These are phyloP conservation scores for Andrena chrysosceles DNA, from an alignment of 2,888 invertebrate species.

Conservation along the genomic window DNA sequence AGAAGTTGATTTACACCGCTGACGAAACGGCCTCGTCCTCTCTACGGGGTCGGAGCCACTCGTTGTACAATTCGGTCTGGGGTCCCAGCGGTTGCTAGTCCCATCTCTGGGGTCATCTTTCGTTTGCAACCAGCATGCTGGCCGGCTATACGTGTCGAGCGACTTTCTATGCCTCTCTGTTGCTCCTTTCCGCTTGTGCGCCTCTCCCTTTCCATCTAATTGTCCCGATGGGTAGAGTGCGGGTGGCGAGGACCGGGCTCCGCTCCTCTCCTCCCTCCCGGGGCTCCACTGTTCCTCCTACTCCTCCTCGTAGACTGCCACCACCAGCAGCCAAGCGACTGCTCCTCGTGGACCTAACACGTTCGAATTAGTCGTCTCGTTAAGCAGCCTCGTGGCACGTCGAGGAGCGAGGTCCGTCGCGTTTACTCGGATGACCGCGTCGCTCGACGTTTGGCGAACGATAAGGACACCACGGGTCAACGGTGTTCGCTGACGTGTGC, in stretches of 20 bases:
- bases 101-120: slow-evolving; percentile 81
- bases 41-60: not conserved
- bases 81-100: slow-evolving; percentile 73
- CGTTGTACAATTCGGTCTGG: slow-evolving; percentile 70
- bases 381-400: slow-evolving; percentile 78
- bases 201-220: slow-evolving; percentile 37
- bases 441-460: slow-evolving; percentile 30
- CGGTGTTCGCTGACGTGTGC: slow-evolving; percentile 29
- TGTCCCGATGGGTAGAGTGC: slow-evolving; percentile 68
- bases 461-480: slow-evolving; percentile 35
- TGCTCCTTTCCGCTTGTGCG: slow-evolving; percentile 34
- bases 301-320: slow-evolving; percentile 64
- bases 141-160: slow-evolving; percentile 53
- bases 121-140: slow-evolving; percentile 62
- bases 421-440: slow-evolving; percentile 55
- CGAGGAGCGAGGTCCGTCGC: slow-evolving; percentile 55
- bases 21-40: slow-evolving; percentile 11
- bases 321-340: slow-evolving; percentile 55
- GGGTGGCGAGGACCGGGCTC: slow-evolving; percentile 76
- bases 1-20: not conserved
- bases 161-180: slow-evolving; percentile 45
- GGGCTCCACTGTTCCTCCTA: slow-evolving; percentile 52
- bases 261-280: slow-evolving; percentile 53
- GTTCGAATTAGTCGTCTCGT: slow-evolving; percentile 83
- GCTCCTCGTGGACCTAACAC: slow-evolving; percentile 74